Evolutionary conservation across 1,140 invertebrate genomes (phyloP).

Genomic region (Akabosia matsudoensis): DNA sequence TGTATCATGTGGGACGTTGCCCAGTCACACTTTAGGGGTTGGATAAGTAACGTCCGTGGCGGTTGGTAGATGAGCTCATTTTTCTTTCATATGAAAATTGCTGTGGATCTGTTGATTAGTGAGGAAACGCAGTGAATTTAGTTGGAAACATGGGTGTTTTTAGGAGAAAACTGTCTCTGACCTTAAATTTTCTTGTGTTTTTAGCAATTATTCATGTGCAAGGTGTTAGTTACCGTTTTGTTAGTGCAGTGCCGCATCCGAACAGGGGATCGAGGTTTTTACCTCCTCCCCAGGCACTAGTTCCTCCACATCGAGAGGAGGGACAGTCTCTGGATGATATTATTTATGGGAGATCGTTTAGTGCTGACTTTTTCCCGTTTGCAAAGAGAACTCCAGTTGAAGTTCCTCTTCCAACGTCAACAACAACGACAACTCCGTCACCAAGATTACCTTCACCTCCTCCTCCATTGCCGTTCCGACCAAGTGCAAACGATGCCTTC

Average conservation of each 20-base stretch:
- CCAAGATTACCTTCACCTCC: not conserved
- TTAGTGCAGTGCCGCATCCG: not conserved
- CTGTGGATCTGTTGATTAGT: not conserved
- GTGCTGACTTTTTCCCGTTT: not conserved
- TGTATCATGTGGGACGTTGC: not conserved
- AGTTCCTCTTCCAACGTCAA: not conserved
- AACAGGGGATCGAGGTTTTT: not conserved
- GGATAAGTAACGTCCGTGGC: not conserved
- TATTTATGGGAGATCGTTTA: not conserved
- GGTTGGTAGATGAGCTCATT: not conserved
- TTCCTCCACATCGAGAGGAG: slow-evolving; percentile 14
- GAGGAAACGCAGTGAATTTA: too few relatives aligned
- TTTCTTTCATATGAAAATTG: not conserved
- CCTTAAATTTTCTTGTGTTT: not conserved
- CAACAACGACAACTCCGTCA: not conserved
- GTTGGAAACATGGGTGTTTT: not conserved
- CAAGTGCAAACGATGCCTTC: too few relatives aligned
- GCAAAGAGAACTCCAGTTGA: not conserved
- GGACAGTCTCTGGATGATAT: slow-evolving; percentile 5
- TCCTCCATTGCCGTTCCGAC: too few relatives aligned
- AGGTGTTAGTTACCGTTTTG: not conserved
- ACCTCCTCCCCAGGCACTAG: not conserved
- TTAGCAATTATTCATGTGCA: not conserved
- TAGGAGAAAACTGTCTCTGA: not conserved
- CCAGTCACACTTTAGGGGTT: not conserved